Base-by-base conservation (phyloP, 2,113 vertebrate genomes). In the Cyprinodon brontotheroides region DNA sequence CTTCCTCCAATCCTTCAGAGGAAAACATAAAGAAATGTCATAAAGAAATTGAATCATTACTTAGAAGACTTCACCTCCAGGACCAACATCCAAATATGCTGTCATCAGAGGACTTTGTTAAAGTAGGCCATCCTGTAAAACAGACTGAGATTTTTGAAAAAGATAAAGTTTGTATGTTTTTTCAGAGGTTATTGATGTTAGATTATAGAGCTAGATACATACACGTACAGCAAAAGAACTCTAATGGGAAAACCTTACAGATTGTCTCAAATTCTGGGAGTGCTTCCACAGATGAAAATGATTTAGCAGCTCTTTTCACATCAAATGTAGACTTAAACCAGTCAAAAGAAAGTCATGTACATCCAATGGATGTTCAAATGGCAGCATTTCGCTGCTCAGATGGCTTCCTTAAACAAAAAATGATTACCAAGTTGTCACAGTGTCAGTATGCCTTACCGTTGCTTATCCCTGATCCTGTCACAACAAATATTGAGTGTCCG, bases 361-460 rank as follows among this genome's bases (percentile, higher is more conserved):
- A 95, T 74, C 93, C 93, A 20, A 90, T 95, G 89, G 93, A 94
- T 70, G 76, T 93, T 70, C 93, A 95, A 62, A 95, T 95, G 93
- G 93, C 91, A 48, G 85, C 94, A 45, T 95, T 93, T 64, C 66
- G 95, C 70, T 94, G 90, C 38, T 75, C 72, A 76, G 92, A 93
- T 4, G 93, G 89, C 83, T 74, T 95, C 68, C 82, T 92, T 12
- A 89, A 88, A 63, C 93, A 95, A 75, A 87, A 81, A 75, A 72
- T 95, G 37, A 70, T 87, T 0, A 92, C 79, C 40, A 96, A 95
- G 77, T 82, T 96, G 7, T 93, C 94, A 0, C 81, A 93, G 69
- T 95, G 94, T 89, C 95, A 95, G 3, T 94, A 94, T 29, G 94
- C 94, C 0, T 82, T 96, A 13, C 95, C 94, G 39, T 80, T 95